Evolutionary conservation across 2,113 vertebrate genomes (phyloP).

Genomic region (Terrapene triunguis): DNA sequence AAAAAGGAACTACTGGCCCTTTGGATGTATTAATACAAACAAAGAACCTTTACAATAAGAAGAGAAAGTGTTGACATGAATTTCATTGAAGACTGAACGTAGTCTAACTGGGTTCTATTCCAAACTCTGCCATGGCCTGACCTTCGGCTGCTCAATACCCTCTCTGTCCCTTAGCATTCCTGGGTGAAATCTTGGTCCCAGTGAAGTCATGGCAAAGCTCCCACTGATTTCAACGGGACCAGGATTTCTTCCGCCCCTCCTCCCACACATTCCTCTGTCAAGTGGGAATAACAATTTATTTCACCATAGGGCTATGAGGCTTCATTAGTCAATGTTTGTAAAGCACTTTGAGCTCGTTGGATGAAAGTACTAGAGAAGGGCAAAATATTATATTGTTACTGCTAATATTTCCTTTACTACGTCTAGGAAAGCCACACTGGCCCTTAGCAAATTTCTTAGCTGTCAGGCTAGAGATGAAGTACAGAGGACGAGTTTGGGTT

Average conservation of each 20-base stretch:
- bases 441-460: not conserved
- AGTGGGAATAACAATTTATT: not conserved
- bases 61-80: not conserved
- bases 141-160: not conserved
- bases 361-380: not conserved
- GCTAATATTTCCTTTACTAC: not conserved
- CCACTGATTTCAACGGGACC: not conserved
- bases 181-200: fast-evolving
- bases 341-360: not conserved
- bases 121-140: not conserved
- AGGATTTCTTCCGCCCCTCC: not conserved
- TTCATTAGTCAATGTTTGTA: not conserved
- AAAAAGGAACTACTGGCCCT: too few species aligned
- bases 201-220: not conserved
- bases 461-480: not conserved
- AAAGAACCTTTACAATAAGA: not conserved
- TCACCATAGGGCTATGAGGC: not conserved
- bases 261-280: not conserved
- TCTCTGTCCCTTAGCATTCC: not conserved
- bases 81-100: not conserved
- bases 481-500: not conserved
- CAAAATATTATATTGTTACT: not conserved
- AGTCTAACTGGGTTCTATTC: not conserved
- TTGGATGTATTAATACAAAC: too few species aligned
- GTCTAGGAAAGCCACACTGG: not conserved